phyloP scores from a whole-genome alignment of 2,888 invertebrate genomes.

The Microchrysa polita region DNA sequence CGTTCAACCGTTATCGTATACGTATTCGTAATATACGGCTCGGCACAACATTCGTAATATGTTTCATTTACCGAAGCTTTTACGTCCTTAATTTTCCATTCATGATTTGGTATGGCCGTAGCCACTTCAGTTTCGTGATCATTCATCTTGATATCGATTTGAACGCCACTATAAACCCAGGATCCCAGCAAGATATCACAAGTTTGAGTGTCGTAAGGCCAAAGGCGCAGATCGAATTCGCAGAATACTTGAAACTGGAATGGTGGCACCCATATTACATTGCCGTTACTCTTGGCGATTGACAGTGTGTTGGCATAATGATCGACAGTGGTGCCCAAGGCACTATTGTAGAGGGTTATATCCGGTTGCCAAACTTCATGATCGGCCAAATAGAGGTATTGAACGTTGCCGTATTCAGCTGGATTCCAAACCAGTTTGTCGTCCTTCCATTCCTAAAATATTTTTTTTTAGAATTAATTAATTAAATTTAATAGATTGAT shows the following conservation, averaged over 20 bases:
- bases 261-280: slow-evolving; percentile 74
- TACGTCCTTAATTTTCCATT: slow-evolving; percentile 64
- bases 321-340: slow-evolving; percentile 69
- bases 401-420: slow-evolving; percentile 72
- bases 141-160: slow-evolving; percentile 66
- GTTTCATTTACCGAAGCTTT: slow-evolving; percentile 57
- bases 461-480: slow-evolving; percentile 51
- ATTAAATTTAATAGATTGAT: background rate
- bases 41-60: slow-evolving; percentile 68
- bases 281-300: slow-evolving; percentile 64
- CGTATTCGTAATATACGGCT: slow-evolving; percentile 68
- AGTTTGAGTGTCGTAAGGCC: slow-evolving; percentile 80
- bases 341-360: slow-evolving; percentile 76
- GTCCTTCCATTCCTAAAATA: slow-evolving; percentile 76
- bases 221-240: slow-evolving; percentile 72
- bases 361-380: slow-evolving; percentile 85
- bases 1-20: slow-evolving; percentile 67
- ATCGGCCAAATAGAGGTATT: slow-evolving; percentile 70
- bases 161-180: slow-evolving; percentile 73
- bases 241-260: slow-evolving; percentile 74
- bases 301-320: slow-evolving; percentile 70
- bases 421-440: slow-evolving; percentile 78
- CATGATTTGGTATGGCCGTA: slow-evolving; percentile 58
- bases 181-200: slow-evolving; percentile 78
- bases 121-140: slow-evolving; percentile 53